Percentiles rank a stretch among this genome's conserved stretches.
Conservation (phyloP, 2,797 vertebrate genomes). For the Aulostomus chinensis region DNA sequence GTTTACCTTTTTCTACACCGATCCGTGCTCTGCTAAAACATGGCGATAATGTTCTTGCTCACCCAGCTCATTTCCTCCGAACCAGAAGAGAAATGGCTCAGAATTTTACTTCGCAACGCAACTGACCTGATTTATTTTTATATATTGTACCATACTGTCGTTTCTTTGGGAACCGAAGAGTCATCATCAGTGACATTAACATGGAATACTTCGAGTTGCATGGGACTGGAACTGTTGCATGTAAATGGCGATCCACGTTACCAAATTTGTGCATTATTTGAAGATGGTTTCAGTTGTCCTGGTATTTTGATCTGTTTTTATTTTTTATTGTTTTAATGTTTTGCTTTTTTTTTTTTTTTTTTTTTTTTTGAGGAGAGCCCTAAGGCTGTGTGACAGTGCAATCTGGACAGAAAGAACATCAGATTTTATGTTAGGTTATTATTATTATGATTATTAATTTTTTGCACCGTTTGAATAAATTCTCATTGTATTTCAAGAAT, state of each 20-base stretch:
- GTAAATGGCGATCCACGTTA: slow-evolving; percentile 66
- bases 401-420: slow-evolving; percentile 80
- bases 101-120: slow-evolving; percentile 53
- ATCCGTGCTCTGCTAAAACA: slow-evolving; percentile 43
- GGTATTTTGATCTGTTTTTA: slow-evolving; percentile 45
- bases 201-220: slow-evolving; percentile 64
- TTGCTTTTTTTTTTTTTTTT: slow-evolving; percentile 15
- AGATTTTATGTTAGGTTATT: slow-evolving; percentile 73
- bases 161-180: slow-evolving; percentile 60
- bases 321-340: slow-evolving; percentile 44
- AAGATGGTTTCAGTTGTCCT: slow-evolving; percentile 53
- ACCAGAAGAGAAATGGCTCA: slow-evolving; percentile 49
- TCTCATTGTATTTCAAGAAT: slow-evolving; percentile 82
- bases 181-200: slow-evolving; percentile 56
- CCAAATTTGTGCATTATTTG: slow-evolving; percentile 72
- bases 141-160: slow-evolving; percentile 66
- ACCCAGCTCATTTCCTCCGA: slow-evolving; percentile 44
- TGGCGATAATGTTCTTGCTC: slow-evolving; percentile 17
- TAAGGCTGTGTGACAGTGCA: slow-evolving; percentile 76
- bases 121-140: slow-evolving; percentile 60
- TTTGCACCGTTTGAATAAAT: slow-evolving; percentile 89
- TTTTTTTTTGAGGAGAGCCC: slow-evolving; percentile 54
- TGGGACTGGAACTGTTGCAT: slow-evolving; percentile 80
- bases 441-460: slow-evolving; percentile 59
- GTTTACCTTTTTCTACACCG: slow-evolving; percentile 28